phyloP scores from a whole-genome alignment of 1,140 invertebrate species.

The Gerris buenoi region DNA sequence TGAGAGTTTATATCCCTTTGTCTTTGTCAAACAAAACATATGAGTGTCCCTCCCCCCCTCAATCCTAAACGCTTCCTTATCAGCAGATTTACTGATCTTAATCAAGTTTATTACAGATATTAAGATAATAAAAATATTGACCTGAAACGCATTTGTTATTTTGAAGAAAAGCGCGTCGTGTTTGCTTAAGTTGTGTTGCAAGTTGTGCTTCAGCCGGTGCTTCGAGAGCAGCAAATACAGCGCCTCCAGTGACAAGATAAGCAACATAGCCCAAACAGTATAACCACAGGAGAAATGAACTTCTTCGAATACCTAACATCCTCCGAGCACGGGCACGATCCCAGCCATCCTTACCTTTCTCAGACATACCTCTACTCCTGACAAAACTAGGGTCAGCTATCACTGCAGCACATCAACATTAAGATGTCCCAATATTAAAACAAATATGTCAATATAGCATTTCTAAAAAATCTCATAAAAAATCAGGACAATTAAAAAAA shows the following conservation, averaged over 20 bases:
- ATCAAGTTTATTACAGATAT: no score
- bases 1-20: no score
- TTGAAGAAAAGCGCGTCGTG: constrained; percentile 39
- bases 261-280: constrained; percentile 49
- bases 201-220: constrained; percentile 44
- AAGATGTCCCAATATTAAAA: no score
- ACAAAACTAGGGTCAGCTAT: neutral
- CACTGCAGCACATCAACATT: neutral
- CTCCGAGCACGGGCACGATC: constrained; percentile 11
- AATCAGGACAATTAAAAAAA: no score
- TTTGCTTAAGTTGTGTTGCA: constrained; percentile 34
- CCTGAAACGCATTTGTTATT: constrained; percentile 39
- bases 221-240: constrained; percentile 62
- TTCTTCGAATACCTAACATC: constrained; percentile 31
- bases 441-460: no score
- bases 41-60: no score
- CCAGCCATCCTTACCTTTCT: neutral
- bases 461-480: no score
- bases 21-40: no score
- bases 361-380: neutral
- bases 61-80: no score
- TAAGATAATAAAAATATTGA: no score
- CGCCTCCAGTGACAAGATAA: constrained; percentile 54
- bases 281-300: constrained; percentile 33
- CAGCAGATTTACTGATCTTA: no score